phyloP scores from a whole-genome alignment of 1,140 invertebrate species.

The Asbolus verrucosus region DNA sequence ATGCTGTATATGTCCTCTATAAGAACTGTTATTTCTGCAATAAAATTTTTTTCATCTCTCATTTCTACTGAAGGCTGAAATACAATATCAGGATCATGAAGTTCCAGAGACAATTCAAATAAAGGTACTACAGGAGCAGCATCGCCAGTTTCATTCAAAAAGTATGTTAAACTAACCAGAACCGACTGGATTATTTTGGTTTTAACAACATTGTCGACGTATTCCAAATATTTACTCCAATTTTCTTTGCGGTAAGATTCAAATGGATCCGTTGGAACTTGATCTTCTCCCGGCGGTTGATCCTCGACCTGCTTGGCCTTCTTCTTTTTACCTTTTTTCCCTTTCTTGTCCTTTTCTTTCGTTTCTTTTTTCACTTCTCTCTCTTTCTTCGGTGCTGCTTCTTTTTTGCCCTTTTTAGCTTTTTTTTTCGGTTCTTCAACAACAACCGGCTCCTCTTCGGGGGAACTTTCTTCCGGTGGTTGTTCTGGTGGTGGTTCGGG shows the following conservation, averaged over 20 bases:
- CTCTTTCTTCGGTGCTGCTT: conserved; percentile 33
- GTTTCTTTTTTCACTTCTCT: conserved; percentile 29
- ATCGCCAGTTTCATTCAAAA: conserved; percentile 65
- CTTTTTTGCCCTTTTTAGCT: conserved; percentile 51
- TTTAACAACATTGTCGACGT: conserved; percentile 75
- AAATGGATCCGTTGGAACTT: conserved; percentile 37
- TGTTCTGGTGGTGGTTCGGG: conserved; percentile 56
- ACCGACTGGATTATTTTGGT: conserved; percentile 70
- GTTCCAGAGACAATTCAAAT: conserved; percentile 74
- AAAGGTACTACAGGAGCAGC: conserved; percentile 65
- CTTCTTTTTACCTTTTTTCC: conserved; percentile 49
- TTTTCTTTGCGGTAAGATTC: conserved; percentile 41
- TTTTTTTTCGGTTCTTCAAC: conserved; percentile 24
- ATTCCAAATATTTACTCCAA: conserved; percentile 75
- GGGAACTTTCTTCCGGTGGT: conserved; percentile 7
- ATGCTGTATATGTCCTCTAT: conserved; percentile 58
- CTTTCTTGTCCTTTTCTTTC: conserved; percentile 45
- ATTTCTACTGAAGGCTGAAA: conserved; percentile 74
- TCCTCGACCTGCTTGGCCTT: conserved; percentile 23
- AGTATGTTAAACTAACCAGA: conserved; percentile 61
- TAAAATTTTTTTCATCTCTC: conserved; percentile 71
- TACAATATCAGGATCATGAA: conserved; percentile 73
- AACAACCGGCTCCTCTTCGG: conserved; percentile 13
- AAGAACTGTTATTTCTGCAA: conserved; percentile 41
- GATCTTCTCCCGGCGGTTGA: conserved; percentile 43